Evolutionary conservation across 2,113 vertebrate species (phyloP).

Genomic region (Boleophthalmus pectinirostris): DNA sequence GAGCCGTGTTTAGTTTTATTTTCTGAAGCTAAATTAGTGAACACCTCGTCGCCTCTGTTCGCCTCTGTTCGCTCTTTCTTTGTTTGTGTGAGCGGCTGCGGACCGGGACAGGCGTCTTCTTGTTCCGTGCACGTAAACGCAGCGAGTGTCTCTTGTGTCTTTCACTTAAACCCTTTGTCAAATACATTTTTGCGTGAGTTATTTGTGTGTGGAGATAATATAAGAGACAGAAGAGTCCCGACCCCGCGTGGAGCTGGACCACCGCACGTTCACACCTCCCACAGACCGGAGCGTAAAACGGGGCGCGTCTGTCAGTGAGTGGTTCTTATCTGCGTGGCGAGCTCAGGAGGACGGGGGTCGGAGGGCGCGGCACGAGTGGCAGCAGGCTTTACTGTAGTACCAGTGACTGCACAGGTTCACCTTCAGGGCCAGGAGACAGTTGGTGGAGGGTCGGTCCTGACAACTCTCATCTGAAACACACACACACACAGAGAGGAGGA

Average conservation of each 20-base stretch:
- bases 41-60: no score
- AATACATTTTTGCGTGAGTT: no score
- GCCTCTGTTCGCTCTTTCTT: no score
- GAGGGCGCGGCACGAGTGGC: constrained; percentile 86
- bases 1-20: no score
- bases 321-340: background rate
- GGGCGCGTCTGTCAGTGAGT: background rate
- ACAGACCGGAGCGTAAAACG: background rate
- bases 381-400: constrained; percentile 99
- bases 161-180: no score
- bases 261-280: background rate
- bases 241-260: background rate
- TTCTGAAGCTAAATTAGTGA: no score
- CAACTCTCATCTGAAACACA: constrained; percentile 90
- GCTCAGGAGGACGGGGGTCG: constrained; percentile 26
- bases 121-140: no score
- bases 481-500: background rate
- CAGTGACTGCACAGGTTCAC: constrained; percentile 97
- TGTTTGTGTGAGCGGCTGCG: no score
- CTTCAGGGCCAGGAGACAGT: constrained; percentile 95
- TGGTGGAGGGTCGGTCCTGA: constrained; percentile 94
- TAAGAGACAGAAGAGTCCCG: no score
- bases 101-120: no score
- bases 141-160: no score
- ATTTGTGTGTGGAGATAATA: no score